phyloP scores from a whole-genome alignment of 2,113 vertebrate species.

The Anoplopoma fimbria region DNA sequence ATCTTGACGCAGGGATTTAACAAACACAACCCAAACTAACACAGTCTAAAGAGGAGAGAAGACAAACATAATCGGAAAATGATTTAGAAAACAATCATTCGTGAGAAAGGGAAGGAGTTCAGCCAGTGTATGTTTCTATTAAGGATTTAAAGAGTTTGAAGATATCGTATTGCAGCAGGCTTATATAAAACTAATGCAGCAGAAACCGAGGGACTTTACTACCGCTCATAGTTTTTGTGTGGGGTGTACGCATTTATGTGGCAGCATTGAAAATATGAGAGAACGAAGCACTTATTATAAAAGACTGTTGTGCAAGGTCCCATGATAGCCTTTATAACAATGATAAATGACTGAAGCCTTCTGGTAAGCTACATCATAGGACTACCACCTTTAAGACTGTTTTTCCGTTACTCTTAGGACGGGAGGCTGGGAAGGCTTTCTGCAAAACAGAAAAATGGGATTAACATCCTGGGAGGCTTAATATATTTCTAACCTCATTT shows the following conservation, averaged over 20 bases:
- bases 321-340: conserved; percentile 76
- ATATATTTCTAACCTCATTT: conserved; percentile 24
- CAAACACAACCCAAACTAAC: not conserved
- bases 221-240: conserved; percentile 35
- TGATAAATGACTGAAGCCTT: conserved; percentile 71
- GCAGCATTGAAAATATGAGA: conserved; percentile 53
- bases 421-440: conserved; percentile 24
- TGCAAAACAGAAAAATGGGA: conserved; percentile 25
- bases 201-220: conserved; percentile 25
- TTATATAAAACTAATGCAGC: conserved; percentile 47
- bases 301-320: conserved; percentile 71
- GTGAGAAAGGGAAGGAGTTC: not conserved
- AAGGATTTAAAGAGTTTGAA: conserved; percentile 27
- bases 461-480: conserved; percentile 42
- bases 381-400: conserved; percentile 39
- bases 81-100: not conserved
- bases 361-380: conserved; percentile 55
- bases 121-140: not conserved
- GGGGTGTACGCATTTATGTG: conserved; percentile 56
- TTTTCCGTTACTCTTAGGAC: conserved; percentile 28
- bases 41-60: not conserved
- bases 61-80: not conserved
- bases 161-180: conserved; percentile 1
- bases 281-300: conserved; percentile 70
- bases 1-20: conserved; percentile 19